phyloP scores from a whole-genome alignment of 2,888 invertebrate genomes.

The Tachystola acroxantha region DNA sequence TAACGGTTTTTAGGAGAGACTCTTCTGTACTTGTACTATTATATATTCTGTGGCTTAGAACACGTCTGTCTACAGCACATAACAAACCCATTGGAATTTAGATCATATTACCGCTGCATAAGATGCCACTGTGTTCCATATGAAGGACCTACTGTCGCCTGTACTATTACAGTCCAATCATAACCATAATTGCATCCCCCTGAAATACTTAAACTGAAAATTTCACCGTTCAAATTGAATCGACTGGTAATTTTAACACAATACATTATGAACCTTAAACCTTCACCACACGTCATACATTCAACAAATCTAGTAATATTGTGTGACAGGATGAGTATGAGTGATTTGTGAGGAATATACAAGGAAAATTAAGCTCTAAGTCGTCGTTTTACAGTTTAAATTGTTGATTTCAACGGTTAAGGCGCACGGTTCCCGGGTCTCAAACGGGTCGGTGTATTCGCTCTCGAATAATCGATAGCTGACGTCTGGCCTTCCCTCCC shows the following conservation, averaged over 20 bases:
- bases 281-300: constrained; percentile 2
- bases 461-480: constrained; percentile 77
- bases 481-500: constrained; percentile 65
- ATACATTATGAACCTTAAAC: constrained; percentile 6
- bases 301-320: constrained; percentile 36
- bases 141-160: too few species aligned
- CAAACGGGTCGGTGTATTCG: constrained; percentile 56
- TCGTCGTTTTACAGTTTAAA: constrained; percentile 34
- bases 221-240: constrained; percentile 8
- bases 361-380: constrained; percentile 35
- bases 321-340: constrained; percentile 45
- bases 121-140: too few species aligned
- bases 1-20: too few species aligned
- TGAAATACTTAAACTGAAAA: constrained; percentile 7
- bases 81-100: too few species aligned
- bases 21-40: too few species aligned
- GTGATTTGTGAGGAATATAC: constrained; percentile 46
- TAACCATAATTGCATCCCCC: constrained; percentile 9
- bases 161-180: too few species aligned
- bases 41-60: too few species aligned
- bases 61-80: too few species aligned
- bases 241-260: background rate
- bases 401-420: constrained; percentile 36
- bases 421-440: constrained; percentile 43
- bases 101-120: too few species aligned